A percentile compares a stretch with the other conserved stretches of the same genome.
phyloP scores from a whole-genome alignment of 1,140 invertebrate genomes.

The Meloidogyne floridensis region DNA sequence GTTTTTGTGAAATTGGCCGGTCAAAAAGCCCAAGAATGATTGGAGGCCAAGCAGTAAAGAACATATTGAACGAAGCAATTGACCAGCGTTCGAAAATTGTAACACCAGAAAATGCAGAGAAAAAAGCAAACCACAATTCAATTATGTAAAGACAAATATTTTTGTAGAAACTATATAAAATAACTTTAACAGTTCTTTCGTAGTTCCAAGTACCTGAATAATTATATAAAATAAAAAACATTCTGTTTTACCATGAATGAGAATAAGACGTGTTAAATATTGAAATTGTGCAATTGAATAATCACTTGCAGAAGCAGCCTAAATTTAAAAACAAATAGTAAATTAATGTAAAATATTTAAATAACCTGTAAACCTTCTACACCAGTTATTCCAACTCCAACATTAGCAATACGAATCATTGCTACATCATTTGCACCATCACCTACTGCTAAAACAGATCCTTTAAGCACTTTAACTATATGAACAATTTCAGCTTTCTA shows the following conservation, averaged over 20 bases:
- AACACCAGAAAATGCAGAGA: slow-evolving; percentile 96
- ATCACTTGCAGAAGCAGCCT: slow-evolving; percentile 91
- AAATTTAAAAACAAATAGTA: not conserved
- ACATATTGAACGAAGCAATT: slow-evolving; percentile 93
- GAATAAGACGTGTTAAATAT: slow-evolving; percentile 81
- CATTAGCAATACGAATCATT: slow-evolving; percentile 83
- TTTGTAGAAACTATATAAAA: slow-evolving; percentile 95
- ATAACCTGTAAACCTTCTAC: slow-evolving; percentile 84
- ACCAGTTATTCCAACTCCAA: slow-evolving; percentile 96
- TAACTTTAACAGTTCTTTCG: slow-evolving; percentile 91
- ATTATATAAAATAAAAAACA: not conserved
- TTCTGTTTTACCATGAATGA: slow-evolving; percentile 78
- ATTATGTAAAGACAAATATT: slow-evolving; percentile 99
- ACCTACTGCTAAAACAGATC: slow-evolving; percentile 92
- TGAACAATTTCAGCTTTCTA: slow-evolving; percentile 95
- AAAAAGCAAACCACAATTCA: slow-evolving; percentile 96
- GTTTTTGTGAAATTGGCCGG: slow-evolving; percentile 88
- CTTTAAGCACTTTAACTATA: slow-evolving; percentile 80
- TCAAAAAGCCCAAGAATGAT: slow-evolving; percentile 92
- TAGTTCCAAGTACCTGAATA: slow-evolving; percentile 87
- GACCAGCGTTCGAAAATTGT: slow-evolving; percentile 96
- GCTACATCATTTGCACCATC: slow-evolving; percentile 99
- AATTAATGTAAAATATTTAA: not conserved
- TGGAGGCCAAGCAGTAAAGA: slow-evolving; percentile 91
- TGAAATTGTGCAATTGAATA: slow-evolving; percentile 77